Evolutionary conservation across 2,888 invertebrate genomes (phyloP), one percentile per base, ranked within the genome.

Genomic region (Noctua janthe): DNA sequence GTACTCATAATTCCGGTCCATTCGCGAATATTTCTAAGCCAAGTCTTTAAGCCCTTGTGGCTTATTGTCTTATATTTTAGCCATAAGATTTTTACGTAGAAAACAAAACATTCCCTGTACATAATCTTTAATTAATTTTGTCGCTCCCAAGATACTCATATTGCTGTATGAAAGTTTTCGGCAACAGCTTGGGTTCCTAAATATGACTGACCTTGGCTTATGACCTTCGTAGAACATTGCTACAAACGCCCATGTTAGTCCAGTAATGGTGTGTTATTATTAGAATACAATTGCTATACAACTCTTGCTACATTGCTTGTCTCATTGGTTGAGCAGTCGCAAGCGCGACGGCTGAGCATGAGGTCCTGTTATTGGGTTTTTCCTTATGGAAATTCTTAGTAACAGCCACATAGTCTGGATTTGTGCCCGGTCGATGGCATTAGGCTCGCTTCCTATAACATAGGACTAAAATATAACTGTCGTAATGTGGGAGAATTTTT

Each of bases 131-230:
- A 71, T 71, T 83, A 84, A 74, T 76, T 51, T 74, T 29, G 54
- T 66, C 43, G 11, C 20, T 20, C 1, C 17, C 73, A 64, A 56
- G 54, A 74, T 17, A 35, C 71, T 75, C 59, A 43, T 76, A 82
- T 71, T 56, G 51, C n/a, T 62, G 13, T 39, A 23, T 20, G 17
- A 67, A 84, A 82, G 66, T 74, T 86, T 77, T 39, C 2, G 70
- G 82, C 17, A 82, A 56, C 86, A 86, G 82, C 82, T 86, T 74
- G 86, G n/a, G 7, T 20, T 70, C 15, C 59, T 20, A 54, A 82
- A 54, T 82, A 29, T 49, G 59, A 5, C 17, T 47, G 39, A 71
- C 66, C 71, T 86, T 82, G 73, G 29, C 66, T n/a, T 66, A 2
- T 49, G 35, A 62, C 49, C 70, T 76, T 76, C n/a, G 54, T 15